These are phyloP conservation scores for Agapostemon virescens DNA, from an alignment of 2,888 invertebrate genomes.

Conservation along the genomic window DNA sequence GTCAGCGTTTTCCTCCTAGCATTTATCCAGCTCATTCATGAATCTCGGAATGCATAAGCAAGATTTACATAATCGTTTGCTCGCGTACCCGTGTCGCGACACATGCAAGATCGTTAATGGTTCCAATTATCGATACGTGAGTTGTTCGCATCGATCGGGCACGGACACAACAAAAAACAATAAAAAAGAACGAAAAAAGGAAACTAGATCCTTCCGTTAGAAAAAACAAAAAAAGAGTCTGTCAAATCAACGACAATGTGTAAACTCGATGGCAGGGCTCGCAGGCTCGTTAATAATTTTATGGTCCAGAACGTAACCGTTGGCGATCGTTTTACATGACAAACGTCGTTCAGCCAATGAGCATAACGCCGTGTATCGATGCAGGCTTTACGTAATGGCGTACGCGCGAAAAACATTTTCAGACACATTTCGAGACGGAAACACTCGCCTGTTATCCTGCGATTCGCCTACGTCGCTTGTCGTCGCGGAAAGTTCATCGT, in stretches of 20 bases:
- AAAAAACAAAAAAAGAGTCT: background rate
- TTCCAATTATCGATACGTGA: background rate
- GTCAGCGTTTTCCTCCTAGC: conserved; percentile 25
- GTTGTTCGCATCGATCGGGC: background rate
- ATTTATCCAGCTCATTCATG: conserved; percentile 22
- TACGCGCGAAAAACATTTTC: conserved; percentile 14
- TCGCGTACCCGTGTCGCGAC: background rate
- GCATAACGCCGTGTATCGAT: conserved; percentile 18
- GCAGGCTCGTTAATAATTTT: conserved; percentile 21
- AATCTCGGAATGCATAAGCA: conserved; percentile 23
- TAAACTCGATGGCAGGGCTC: background rate
- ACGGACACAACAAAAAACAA: too few relatives aligned
- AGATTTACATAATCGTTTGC: conserved; percentile 3
- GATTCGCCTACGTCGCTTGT: conserved; percentile 41
- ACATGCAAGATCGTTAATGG: background rate
- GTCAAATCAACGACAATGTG: background rate
- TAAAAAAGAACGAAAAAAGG: background rate
- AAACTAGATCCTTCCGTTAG: background rate
- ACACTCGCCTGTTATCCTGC: conserved; percentile 37
- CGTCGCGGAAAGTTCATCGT: conserved; percentile 36
- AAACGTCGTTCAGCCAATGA: conserved; percentile 23
- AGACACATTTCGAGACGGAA: conserved; percentile 46
- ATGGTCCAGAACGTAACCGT: conserved; percentile 12
- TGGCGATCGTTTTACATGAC: conserved; percentile 1
- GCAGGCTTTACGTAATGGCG: conserved; percentile 25